A percentile compares a stretch with the other conserved stretches of the same genome.
Evolutionary conservation across 2,797 vertebrate species (phyloP).

Genomic region (Danio tinwini): DNA sequence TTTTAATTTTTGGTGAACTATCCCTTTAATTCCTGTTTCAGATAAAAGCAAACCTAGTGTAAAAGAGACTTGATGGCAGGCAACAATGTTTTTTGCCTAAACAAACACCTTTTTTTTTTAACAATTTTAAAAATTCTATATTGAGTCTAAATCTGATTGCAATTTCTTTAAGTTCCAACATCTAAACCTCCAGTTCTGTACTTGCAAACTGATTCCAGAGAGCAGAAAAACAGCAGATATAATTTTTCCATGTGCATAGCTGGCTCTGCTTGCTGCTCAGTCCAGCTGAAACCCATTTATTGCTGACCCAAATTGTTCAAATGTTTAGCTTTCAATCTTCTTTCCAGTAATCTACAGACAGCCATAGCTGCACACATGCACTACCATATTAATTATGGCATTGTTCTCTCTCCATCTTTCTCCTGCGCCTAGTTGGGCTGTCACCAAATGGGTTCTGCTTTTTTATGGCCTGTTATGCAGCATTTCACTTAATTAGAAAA

Average conservation of each 20-base stretch:
- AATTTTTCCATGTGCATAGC: constrained; percentile 47
- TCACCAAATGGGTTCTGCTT: constrained; percentile 40
- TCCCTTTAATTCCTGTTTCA: too few relatives aligned
- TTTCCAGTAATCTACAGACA: constrained; percentile 46
- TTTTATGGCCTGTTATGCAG: constrained; percentile 49
- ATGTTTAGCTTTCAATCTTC: constrained; percentile 43
- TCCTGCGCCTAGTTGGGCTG: constrained; percentile 54
- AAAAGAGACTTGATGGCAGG: too few relatives aligned
- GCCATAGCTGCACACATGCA: constrained; percentile 13
- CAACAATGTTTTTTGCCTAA: too few relatives aligned
- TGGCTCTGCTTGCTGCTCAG: not conserved
- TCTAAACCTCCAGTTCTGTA: not conserved
- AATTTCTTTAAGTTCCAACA: not conserved
- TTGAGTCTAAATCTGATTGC: too few relatives aligned
- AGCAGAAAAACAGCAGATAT: not conserved
- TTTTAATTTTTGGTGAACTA: too few relatives aligned
- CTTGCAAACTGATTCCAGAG: not conserved
- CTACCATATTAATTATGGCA: constrained; percentile 50
- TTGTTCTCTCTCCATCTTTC: constrained; percentile 47
- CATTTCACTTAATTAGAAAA: constrained; percentile 46
- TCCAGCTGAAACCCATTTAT: constrained; percentile 47
- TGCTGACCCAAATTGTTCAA: constrained; percentile 52
- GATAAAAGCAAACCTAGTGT: too few relatives aligned
- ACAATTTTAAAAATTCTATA: too few relatives aligned
- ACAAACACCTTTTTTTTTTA: too few relatives aligned